Percentiles rank a stretch among this genome's conserved stretches.
Evolutionary conservation across 2,113 vertebrate species (phyloP).

Genomic region (Seriola quinqueradiata): DNA sequence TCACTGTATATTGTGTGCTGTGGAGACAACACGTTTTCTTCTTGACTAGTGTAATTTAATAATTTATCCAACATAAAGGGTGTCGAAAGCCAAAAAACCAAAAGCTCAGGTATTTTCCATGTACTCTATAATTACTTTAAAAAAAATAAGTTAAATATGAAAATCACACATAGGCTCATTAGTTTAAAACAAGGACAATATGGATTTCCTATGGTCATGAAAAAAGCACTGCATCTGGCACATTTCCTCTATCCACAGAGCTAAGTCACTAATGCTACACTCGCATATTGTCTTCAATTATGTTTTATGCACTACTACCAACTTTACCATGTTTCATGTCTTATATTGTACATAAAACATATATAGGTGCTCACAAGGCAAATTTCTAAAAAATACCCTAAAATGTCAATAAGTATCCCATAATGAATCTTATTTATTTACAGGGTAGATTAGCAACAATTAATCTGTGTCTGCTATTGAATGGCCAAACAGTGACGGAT

Average conservation of each 20-base stretch:
- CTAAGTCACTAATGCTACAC: not conserved
- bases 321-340: not conserved
- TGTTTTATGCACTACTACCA: not conserved
- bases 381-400: not conserved
- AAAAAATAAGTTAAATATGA: not conserved
- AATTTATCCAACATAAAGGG: not conserved
- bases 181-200: no score
- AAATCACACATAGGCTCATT: not conserved
- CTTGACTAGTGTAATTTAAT: not conserved
- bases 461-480: not conserved
- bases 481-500: not conserved
- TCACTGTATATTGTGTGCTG: not conserved
- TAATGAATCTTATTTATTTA: not conserved
- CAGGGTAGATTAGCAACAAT: constrained; percentile 11
- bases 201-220: not conserved
- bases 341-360: not conserved
- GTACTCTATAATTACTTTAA: no score
- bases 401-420: not conserved
- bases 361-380: not conserved
- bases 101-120: no score
- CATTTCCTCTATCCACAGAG: not conserved
- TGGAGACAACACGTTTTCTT: not conserved
- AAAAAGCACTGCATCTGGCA: not conserved
- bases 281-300: not conserved
- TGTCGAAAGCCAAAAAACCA: no score